Evolutionary conservation across 2,113 vertebrate genomes (phyloP).

Genomic region (Cavia porcellus): DNA sequence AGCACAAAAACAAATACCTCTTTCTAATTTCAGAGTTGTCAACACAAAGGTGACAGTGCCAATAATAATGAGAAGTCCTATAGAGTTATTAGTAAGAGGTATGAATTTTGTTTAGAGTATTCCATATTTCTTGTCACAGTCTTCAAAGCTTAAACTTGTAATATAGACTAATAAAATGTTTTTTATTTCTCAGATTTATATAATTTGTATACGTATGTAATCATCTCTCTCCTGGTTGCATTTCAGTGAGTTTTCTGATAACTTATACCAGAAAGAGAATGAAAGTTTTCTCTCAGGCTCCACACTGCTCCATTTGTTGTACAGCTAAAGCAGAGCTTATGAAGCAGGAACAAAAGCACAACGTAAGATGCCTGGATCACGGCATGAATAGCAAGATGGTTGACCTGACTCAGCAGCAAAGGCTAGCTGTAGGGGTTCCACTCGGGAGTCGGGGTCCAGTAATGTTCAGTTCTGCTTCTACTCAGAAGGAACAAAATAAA

Average conservation of each 20-base stretch:
- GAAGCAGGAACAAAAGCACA: background rate
- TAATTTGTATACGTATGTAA: background rate
- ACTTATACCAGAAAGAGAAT: background rate
- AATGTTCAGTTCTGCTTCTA: background rate
- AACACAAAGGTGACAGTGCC: background rate
- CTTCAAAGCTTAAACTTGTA: background rate
- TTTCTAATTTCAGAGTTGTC: conserved; percentile 7
- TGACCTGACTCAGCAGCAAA: background rate
- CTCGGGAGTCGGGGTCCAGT: background rate
- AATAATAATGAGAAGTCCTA: background rate
- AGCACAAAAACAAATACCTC: background rate
- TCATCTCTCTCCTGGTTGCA: background rate
- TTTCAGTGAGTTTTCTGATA: background rate
- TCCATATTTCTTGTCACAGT: conserved; percentile 15
- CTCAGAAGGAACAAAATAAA: background rate
- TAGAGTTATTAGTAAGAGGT: background rate
- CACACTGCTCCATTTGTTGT: background rate
- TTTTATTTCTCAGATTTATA: background rate
- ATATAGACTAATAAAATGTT: background rate
- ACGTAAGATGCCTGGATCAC: background rate
- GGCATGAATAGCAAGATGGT: background rate
- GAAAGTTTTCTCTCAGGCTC: background rate
- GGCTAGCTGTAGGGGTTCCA: background rate
- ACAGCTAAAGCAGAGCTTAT: background rate
- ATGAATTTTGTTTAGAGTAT: background rate